Evolutionary conservation across 2,113 vertebrate genomes (phyloP), one percentile per base, ranked within the genome.

Genomic region (Balaenoptera acutorostrata): DNA sequence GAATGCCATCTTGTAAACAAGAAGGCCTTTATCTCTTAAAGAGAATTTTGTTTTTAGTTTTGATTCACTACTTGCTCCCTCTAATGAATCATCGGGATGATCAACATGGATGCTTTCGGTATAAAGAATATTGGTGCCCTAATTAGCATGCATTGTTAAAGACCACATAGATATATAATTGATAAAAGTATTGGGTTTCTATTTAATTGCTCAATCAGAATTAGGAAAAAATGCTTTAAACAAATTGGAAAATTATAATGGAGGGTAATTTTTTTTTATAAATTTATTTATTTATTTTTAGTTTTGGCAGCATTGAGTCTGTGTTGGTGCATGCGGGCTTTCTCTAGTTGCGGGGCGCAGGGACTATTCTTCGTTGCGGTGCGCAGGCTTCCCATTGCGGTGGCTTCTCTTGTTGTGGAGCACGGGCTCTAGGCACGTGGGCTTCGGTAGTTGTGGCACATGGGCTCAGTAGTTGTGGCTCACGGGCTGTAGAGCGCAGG

Each of bases 31-130:
- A 52, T 92, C 88, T 85, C 96, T 96, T 97, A 78, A 85, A 88
- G 88, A 98, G 72, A 93, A 97, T 97, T 96, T 97, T 96, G 69
- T 95, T 81, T 66, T 96, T 88, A 90, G 74, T 97, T 97, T 95
- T 84, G 88, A 96, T 95, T 91, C 93, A 74, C 81, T 98, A 25
- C 95, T 98, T 97, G 88, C 18, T 52, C 90, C 87, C 90, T 80
- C 39, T 97, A 97, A 39, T 80, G 52, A 75, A 96, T 93, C 41
- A 95, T 3, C 23, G 91, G 71, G 78, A 97, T 97, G 92, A 97
- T 97, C 95, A 93, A 87, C 80, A 72, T 85, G 88, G 87, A 71
- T 0, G 18, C 86, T 84, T 89, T 97, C 93, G 23, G 2, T 90
- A 59, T 94, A 75, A 87, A 88, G 77, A 57, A 55, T 96, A 69